Percentiles rank a stretch among this genome's conserved stretches.
Evolutionary conservation across 2,797 vertebrate genomes (phyloP).

Genomic region (Hydrophis major): DNA sequence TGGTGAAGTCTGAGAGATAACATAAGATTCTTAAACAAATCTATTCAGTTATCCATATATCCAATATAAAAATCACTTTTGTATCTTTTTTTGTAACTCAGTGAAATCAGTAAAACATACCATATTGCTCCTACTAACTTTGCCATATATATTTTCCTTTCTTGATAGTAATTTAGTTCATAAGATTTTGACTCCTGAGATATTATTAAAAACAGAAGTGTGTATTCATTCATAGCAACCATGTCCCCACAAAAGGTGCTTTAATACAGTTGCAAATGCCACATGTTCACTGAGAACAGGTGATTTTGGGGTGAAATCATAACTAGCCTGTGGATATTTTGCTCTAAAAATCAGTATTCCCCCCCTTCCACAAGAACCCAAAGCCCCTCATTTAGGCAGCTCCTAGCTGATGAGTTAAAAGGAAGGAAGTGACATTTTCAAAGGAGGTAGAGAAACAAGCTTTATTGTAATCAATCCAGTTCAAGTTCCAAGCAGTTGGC

Average conservation of each 20-base stretch:
- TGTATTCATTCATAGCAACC: slow-evolving; percentile 42
- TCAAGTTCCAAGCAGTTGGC: slow-evolving; percentile 45
- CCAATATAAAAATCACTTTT: slow-evolving; percentile 63
- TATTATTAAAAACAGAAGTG: slow-evolving; percentile 18
- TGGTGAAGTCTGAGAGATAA: slow-evolving; percentile 48
- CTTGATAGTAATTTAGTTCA: slow-evolving; percentile 57
- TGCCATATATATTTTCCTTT: slow-evolving; percentile 51
- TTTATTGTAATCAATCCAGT: slow-evolving; percentile 57
- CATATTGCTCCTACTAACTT: slow-evolving; percentile 52
- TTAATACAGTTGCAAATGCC: slow-evolving; percentile 41
- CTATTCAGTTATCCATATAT: slow-evolving; percentile 61
- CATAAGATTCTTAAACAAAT: slow-evolving; percentile 48
- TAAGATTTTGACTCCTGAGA: slow-evolving; percentile 37
- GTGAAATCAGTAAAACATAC: slow-evolving; percentile 60
- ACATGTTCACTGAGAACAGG: neutral
- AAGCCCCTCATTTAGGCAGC: neutral
- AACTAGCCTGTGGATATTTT: slow-evolving; percentile 33
- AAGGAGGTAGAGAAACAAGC: slow-evolving; percentile 31
- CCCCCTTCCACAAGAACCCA: slow-evolving; percentile 25
- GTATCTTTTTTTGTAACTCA: slow-evolving; percentile 63
- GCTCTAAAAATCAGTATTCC: slow-evolving; percentile 32
- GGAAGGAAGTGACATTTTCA: slow-evolving; percentile 20
- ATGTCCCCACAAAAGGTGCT: slow-evolving; percentile 30
- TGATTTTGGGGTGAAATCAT: neutral
- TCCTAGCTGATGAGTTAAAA: neutral